A percentile compares a stretch with the other conserved stretches of the same genome.
Conservation (phyloP, 1,140 invertebrate species). For the Formica exsecta region DNA sequence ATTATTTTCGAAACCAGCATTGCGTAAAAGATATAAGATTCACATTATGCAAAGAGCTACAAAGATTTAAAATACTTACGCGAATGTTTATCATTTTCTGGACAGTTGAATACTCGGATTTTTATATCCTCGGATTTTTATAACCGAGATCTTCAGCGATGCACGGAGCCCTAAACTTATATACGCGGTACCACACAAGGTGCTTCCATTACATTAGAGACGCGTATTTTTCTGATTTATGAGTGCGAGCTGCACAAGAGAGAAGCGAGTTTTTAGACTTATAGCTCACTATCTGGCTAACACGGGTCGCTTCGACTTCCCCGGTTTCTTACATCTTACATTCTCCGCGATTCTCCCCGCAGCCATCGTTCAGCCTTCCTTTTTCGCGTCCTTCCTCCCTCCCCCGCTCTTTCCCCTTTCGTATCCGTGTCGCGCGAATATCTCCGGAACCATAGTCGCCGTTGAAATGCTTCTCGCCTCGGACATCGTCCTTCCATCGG, state of each 20-base stretch:
- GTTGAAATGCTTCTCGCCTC: slow-evolving; percentile 44
- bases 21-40: not conserved
- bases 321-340: slow-evolving; percentile 31
- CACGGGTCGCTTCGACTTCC: slow-evolving; percentile 29
- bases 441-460: not conserved
- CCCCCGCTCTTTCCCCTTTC: not conserved
- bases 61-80: not conserved
- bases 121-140: slow-evolving; percentile 38
- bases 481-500: slow-evolving; percentile 40
- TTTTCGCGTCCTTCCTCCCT: not conserved
- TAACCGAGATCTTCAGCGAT: slow-evolving; percentile 26
- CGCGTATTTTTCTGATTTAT: slow-evolving; percentile 63
- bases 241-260: slow-evolving; percentile 31
- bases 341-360: not conserved
- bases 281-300: slow-evolving; percentile 55
- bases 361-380: slow-evolving; percentile 40
- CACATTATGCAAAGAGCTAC: not conserved
- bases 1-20: not conserved
- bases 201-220: slow-evolving; percentile 53
- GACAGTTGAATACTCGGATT: slow-evolving; percentile 46
- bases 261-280: slow-evolving; percentile 53
- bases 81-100: slow-evolving; percentile 39
- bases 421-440: slow-evolving; percentile 11
- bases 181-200: slow-evolving; percentile 27
- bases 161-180: slow-evolving; percentile 36